Conservation (phyloP, 2,888 invertebrate species). For the Miltochrista miniata region DNA sequence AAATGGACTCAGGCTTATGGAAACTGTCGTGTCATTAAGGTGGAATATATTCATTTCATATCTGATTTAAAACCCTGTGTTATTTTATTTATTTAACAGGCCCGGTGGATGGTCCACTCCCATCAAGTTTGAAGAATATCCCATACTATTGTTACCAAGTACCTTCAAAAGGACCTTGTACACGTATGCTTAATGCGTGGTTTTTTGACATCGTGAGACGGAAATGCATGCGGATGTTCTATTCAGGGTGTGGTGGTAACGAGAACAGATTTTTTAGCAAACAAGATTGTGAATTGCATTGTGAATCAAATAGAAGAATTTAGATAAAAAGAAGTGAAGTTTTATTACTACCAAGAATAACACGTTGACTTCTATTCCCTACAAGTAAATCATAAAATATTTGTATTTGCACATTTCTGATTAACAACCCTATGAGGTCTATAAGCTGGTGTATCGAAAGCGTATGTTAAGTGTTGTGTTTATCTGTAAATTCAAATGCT, state of each 20-base stretch:
- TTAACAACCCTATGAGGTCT: no score
- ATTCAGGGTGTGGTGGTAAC: constrained; percentile 76
- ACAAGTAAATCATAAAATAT: neutral
- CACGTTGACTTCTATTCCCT: neutral
- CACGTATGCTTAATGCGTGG: constrained; percentile 53
- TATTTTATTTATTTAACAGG: constrained; percentile 45
- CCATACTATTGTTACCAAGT: constrained; percentile 75
- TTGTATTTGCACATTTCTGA: neutral
- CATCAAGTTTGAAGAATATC: constrained; percentile 60
- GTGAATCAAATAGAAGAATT: constrained; percentile 46
- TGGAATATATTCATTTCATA: neutral
- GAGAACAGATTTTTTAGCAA: constrained; percentile 62
- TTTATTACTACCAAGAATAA: neutral
- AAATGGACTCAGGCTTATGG: neutral
- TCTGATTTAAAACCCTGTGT: neutral
- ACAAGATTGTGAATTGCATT: constrained; percentile 53
- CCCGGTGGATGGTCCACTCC: constrained; percentile 63
- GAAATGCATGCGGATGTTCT: constrained; percentile 69
- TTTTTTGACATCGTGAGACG: constrained; percentile 69
- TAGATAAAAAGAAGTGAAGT: no score
- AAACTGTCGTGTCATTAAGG: neutral
- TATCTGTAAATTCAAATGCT: no score
- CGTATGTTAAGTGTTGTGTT: no score
- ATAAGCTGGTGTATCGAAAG: no score
- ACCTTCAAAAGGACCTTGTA: constrained; percentile 66